Percentiles rank a stretch among this genome's conserved stretches.
Evolutionary conservation across 2,113 vertebrate genomes (phyloP).

Genomic region (Madoqua kirkii): DNA sequence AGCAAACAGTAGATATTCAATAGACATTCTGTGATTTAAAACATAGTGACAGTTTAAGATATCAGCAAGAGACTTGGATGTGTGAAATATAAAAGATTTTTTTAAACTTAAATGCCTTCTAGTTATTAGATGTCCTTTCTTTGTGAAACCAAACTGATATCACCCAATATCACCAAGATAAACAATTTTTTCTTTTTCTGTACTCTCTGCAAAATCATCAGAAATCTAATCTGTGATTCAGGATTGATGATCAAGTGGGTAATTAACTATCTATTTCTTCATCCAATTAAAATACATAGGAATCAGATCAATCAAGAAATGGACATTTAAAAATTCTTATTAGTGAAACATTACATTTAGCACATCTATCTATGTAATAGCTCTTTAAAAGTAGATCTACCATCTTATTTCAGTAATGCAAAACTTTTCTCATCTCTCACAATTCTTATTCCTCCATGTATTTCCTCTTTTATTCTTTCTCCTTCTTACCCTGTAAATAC

Average conservation of each 20-base stretch:
- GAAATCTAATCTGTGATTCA: neutral
- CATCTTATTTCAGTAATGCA: neutral
- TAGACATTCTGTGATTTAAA: neutral
- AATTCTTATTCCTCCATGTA: neutral
- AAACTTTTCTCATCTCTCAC: neutral
- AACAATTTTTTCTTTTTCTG: neutral
- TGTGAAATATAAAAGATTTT: neutral
- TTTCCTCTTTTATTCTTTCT: neutral
- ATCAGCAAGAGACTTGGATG: neutral
- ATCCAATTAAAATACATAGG: neutral
- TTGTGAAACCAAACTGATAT: neutral
- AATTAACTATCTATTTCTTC: conserved; percentile 3
- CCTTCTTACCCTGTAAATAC: neutral
- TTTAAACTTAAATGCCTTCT: neutral
- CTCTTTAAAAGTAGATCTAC: neutral
- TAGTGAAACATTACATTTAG: neutral
- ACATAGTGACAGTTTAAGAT: neutral
- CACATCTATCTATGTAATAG: neutral
- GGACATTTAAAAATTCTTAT: neutral
- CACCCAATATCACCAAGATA: neutral
- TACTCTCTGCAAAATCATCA: neutral
- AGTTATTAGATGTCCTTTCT: neutral
- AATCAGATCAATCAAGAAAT: neutral
- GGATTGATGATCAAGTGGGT: neutral
- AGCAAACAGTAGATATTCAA: neutral